Evolutionary conservation across 2,113 vertebrate species (phyloP), one percentile per base, ranked within the genome.

Genomic region (Seriola dumerili): DNA sequence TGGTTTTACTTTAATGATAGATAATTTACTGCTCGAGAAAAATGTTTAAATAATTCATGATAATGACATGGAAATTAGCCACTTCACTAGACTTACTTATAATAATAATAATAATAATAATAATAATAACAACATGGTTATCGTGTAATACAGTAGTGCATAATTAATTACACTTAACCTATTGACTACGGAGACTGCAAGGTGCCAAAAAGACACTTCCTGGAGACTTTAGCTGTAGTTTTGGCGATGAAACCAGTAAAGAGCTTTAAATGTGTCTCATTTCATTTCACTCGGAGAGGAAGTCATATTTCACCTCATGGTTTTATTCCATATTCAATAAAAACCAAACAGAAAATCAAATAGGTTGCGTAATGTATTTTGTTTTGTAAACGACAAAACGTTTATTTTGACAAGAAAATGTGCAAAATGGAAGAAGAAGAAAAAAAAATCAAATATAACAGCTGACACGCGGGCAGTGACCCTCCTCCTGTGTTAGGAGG

Each of bases 341-440:
- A 29, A 79, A 72, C 40, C 46, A 66, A 75, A 21, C 25, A 66
- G 42, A 78, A 42, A 23, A 58, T 66, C 64, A 79, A 76, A 78
- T 25, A 75, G 7, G 19, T 21, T 78, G 5, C 50, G 16, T 46
- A 4, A 5, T 42, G 38, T n/a, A 3, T 42, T 42, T 9, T 42
- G 40, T 42, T 42, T 68, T 67, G 58, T 86, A 77, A 83, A 84
- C 63, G 73, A 38, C 58, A 78, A 44, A 62, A 66, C 14, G 38
- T 78, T 63, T 11, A 67, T 71, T 74, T 72, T 42, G 76, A 88
- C 52, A 75, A 71, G 55, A 73, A 71, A 71, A 81, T 87, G 93
- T 93, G 91, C 93, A 91, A 92, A 88, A 84, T 38, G 71, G 21
- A 73, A 13, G 46, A 17, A 1, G 46, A 3, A 17, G 14, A 52